Base-by-base conservation (phyloP, 2,888 invertebrate genomes). In the Lasius fuliginosus region DNA sequence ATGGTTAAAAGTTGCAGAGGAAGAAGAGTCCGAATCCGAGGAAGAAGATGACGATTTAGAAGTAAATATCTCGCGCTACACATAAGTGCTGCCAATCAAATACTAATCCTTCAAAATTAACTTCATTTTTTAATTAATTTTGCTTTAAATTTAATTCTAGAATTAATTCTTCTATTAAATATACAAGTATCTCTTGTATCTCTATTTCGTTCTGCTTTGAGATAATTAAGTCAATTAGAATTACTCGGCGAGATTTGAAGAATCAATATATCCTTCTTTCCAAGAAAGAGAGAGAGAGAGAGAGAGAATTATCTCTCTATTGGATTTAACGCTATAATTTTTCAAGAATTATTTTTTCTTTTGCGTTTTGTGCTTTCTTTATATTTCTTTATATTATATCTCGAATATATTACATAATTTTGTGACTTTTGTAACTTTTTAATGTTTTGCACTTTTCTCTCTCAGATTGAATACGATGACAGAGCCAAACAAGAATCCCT, bases 1-100 rank as follows among this genome's bases (percentile, higher is more conserved):
- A 93, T 99, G 99, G 99, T 96, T 99, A 91, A 97, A 98, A 95
- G 99, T 99, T 94, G 99, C 99, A 85, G 99, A 99, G 94, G 99
- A 99, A 95, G 98, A 98, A 94, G 97, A 97, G 88, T 97, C 97
- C 36, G 97, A 97, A n/a, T 97, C 96, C 60, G 97, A 97, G 40
- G 97, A 97, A 82, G 97, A 97, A 84, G 97, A 97, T 88, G 97
- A 97, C 1, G 97, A 96, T 93, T 95, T 97, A 77, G 97, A 97
- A 96, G 97, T 97, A 89, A 91, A 84, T 86, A 67, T 73, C 67
- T 65, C 56, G 33, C 56, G 33, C 53, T 60, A 11, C 23, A 30
- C 15, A 65, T n/a, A 15, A 62, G 15, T 56, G 30, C 0, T 74
- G 30, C 1, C n/a, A 64, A 46, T n/a, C 1, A 75, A 33, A 60